Percentiles rank a stretch among this genome's conserved stretches.
These are phyloP conservation scores for Lasaia peninsularis DNA, from an alignment of 1,140 invertebrate genomes.

Conservation along the genomic window DNA sequence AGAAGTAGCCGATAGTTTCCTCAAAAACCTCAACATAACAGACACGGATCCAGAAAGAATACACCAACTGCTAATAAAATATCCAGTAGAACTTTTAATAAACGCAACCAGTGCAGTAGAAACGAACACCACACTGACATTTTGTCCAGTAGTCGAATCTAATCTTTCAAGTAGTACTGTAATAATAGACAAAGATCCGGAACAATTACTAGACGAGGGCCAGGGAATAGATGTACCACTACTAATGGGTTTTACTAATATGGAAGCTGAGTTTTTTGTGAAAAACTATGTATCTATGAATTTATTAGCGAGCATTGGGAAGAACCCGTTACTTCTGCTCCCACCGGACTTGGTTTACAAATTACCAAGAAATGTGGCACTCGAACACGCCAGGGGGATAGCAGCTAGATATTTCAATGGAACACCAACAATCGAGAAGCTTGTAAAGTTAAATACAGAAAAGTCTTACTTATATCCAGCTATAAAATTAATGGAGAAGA, in stretches of 20 bases:
- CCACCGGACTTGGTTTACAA: conserved; percentile 33
- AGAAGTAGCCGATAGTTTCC: not conserved
- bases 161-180: not conserved
- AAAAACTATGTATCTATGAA: conserved; percentile 36
- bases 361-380: conserved; percentile 14
- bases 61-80: not conserved
- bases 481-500: conserved; percentile 31
- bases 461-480: conserved; percentile 41
- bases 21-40: not conserved
- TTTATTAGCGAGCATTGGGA: conserved; percentile 29
- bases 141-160: not conserved
- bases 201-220: conserved; percentile 35
- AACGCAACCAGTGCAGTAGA: not conserved
- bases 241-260: conserved; percentile 43
- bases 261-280: conserved; percentile 46
- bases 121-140: not conserved
- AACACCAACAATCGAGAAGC: conserved; percentile 30
- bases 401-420: conserved; percentile 39
- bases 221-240: conserved; percentile 42
- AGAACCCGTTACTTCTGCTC: conserved; percentile 28
- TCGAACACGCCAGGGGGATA: conserved; percentile 26
- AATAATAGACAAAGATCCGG: conserved; percentile 12
- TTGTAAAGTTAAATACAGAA: conserved; percentile 36
- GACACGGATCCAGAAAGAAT: conserved; percentile 1
- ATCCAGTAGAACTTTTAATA: not conserved